Percentiles rank a stretch among this genome's conserved stretches.
These are phyloP conservation scores for Eilema sororculum DNA, from an alignment of 2,888 invertebrate genomes.

Conservation along the genomic window DNA sequence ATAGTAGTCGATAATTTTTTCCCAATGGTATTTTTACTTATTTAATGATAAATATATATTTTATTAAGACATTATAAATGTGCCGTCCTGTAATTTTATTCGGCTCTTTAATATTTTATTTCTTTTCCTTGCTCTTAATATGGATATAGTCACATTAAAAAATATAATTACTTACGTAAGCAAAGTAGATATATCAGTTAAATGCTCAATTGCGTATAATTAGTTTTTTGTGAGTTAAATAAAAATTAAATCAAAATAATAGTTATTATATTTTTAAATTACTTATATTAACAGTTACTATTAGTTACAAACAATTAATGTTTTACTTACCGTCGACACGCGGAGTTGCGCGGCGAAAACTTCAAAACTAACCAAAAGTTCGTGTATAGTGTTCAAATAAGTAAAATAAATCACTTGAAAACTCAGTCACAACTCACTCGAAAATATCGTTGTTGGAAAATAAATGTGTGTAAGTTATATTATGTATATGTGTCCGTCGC, in stretches of 20 bases:
- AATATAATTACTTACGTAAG: not conserved
- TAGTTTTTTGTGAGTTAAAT: not conserved
- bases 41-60: not conserved
- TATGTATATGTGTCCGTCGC: conserved; percentile 57
- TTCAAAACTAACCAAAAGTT: conserved; percentile 70
- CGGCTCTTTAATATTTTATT: not conserved
- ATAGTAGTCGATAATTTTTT: not conserved
- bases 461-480: conserved; percentile 50
- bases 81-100: not conserved
- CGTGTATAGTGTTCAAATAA: conserved; percentile 54
- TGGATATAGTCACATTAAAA: not conserved
- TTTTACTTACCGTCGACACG: conserved; percentile 48
- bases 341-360: conserved; percentile 64
- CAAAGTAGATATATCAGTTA: not conserved
- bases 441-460: conserved; percentile 51
- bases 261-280: not conserved
- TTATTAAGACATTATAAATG: not conserved
- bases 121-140: not conserved
- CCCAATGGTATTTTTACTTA: not conserved
- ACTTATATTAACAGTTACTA: not conserved
- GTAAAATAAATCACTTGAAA: conserved; percentile 59
- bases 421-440: conserved; percentile 66
- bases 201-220: not conserved
- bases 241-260: not conserved
- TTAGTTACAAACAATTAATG: conserved; percentile 31